Evolutionary conservation across 2,888 invertebrate species (phyloP).

Genomic region (Mesorhabditis spiculigera): DNA sequence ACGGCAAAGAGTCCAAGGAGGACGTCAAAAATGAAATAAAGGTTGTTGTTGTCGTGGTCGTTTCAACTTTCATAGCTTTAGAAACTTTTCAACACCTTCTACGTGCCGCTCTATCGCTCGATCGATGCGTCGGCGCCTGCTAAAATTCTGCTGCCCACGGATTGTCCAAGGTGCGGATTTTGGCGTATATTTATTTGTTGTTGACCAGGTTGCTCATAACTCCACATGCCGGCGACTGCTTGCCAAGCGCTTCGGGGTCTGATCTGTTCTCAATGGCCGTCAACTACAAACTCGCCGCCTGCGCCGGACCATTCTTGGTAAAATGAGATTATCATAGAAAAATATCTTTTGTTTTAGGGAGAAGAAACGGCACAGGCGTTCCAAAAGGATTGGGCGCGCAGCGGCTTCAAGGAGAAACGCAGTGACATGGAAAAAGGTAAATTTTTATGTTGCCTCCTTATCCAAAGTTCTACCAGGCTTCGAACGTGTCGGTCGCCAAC

Average conservation of each 20-base stretch:
- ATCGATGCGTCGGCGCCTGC: background rate
- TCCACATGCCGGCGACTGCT: background rate
- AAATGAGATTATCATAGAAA: background rate
- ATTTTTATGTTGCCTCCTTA: background rate
- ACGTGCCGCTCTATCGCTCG: background rate
- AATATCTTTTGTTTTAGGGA: background rate
- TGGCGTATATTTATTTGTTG: no score
- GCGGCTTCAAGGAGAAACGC: background rate
- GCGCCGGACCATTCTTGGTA: background rate
- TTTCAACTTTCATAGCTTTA: background rate
- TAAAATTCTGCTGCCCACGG: background rate
- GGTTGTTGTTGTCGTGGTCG: background rate
- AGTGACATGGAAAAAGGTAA: background rate
- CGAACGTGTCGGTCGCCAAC: slow-evolving; percentile 2
- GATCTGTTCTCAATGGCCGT: background rate
- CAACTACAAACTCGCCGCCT: slow-evolving; percentile 3
- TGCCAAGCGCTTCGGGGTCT: background rate
- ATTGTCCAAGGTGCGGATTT: background rate
- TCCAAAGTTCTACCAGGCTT: background rate
- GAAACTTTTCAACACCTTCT: background rate
- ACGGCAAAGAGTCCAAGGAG: background rate
- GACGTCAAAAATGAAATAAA: slow-evolving; percentile 1
- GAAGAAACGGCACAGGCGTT: background rate
- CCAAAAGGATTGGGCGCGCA: background rate
- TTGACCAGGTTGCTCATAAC: background rate